A percentile compares a stretch with the other conserved stretches of the same genome.
Conservation (phyloP, 2,797 vertebrate species). For the Carcharodon carcharias region DNA sequence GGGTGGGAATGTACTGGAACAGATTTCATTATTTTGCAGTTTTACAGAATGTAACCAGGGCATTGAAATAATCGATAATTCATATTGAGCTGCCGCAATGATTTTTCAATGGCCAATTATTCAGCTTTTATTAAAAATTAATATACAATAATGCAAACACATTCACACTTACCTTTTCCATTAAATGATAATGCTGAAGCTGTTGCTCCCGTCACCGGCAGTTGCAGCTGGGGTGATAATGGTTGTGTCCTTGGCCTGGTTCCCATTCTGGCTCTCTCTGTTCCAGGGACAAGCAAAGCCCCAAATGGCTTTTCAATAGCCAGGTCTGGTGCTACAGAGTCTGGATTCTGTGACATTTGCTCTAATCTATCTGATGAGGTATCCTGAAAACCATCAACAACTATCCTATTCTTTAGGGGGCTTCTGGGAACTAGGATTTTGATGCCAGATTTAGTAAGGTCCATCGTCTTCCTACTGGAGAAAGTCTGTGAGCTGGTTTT, state of each 20-base stretch:
- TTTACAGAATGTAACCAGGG: background rate
- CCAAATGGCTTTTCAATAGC: slow-evolving; percentile 76
- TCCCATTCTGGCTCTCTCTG: slow-evolving; percentile 90
- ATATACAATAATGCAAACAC: background rate
- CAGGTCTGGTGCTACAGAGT: slow-evolving; percentile 81
- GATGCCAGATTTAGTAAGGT: slow-evolving; percentile 84
- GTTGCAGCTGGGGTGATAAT: slow-evolving; percentile 60
- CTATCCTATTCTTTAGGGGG: slow-evolving; percentile 75
- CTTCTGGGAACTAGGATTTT: slow-evolving; percentile 97
- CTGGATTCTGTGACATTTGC: slow-evolving; percentile 71
- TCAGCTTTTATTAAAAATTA: background rate
- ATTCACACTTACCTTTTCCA: slow-evolving; percentile 66
- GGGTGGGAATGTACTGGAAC: background rate
- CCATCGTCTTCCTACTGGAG: slow-evolving; percentile 73
- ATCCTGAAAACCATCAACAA: slow-evolving; percentile 74
- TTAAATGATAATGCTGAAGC: slow-evolving; percentile 69
- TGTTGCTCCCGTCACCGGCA: slow-evolving; percentile 68
- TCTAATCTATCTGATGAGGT: slow-evolving; percentile 80
- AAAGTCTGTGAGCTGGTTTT: slow-evolving; percentile 57
- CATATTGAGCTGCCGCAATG: background rate
- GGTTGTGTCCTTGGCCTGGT: slow-evolving; percentile 75
- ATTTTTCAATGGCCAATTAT: background rate
- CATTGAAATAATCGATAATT: background rate
- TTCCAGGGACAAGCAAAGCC: slow-evolving; percentile 73
- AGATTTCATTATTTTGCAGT: background rate